Base-by-base conservation (phyloP, 1,140 invertebrate genomes). In the Drosophila subpulchrella region DNA sequence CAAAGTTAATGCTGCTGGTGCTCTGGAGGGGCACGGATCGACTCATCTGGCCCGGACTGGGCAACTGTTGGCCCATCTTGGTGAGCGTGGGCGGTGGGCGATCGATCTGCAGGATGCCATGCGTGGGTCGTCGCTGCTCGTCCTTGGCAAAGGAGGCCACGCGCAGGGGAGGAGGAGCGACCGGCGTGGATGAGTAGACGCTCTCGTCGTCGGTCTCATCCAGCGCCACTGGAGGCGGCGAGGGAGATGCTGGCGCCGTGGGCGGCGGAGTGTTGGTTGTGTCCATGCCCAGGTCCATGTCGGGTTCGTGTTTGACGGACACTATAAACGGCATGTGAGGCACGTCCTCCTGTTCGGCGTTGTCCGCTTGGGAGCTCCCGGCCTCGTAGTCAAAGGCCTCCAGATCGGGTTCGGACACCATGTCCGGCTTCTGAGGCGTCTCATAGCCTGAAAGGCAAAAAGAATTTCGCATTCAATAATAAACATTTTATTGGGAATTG, bases 261-360 rank as follows among this genome's bases (percentile, higher is more conserved):
- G 84, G 84, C 13, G 84, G 84, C 17, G 78, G 88, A 3, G 75
- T 91, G 34, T 83, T 77, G 4, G 71, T 88, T 12, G 60, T 47
- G 46, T 76, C 86, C 81, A 89, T 83, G 15, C 75, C 83, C 38
- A 86, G 38, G 48, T 86, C 83, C 72, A 86, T 62, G 24, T 88
- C 86, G 0, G 81, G 80, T 15, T 91, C 88, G 12, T 91, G 57
- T 24, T 91, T 91, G 0, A 91, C 81, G 13, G 78, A 75, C 1
- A 83, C 66, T 38, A 81, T 67, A 0, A 90, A 84, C 1, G 83
- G 88, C 42, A 58, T 53, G 24, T 88, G 89, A 0, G 74, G 83
- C 4, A 34, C 56, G 10, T 81, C 66, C 0, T 74, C 82, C 30
- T 81, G 32, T 2, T 62, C 47, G 3, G 34, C 15, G 6, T 46